Evolutionary conservation across 2,888 invertebrate genomes (phyloP).

Genomic region (Cacoxenus indagator): DNA sequence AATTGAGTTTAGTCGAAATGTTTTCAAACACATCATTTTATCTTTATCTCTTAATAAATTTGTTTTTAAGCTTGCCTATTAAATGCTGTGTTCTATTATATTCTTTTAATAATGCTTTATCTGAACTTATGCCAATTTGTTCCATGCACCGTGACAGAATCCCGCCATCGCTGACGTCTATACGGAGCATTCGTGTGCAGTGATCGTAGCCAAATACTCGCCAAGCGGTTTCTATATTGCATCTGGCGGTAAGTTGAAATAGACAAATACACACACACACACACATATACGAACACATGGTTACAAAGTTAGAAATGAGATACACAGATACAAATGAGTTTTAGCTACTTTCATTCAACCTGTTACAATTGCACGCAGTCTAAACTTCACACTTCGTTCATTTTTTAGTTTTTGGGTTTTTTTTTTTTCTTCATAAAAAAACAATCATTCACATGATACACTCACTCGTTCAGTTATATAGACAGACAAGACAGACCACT

Average conservation of each 20-base stretch:
- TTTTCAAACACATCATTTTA: conserved; percentile 1
- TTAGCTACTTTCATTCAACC: background rate
- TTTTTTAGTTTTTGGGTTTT: background rate
- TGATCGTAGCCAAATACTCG: conserved; percentile 97
- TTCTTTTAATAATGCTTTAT: conserved; percentile 16
- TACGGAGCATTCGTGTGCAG: conserved; percentile 95
- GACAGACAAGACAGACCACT: too few relatives aligned
- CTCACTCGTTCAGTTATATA: too few relatives aligned
- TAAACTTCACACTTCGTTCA: background rate
- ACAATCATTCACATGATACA: too few relatives aligned
- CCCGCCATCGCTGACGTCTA: conserved; percentile 95
- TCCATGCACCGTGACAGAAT: conserved; percentile 74
- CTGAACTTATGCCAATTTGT: conserved; percentile 11
- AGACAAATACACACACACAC: background rate
- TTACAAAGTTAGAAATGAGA: too few relatives aligned
- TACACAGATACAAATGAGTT: too few relatives aligned
- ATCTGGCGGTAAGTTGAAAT: conserved; percentile 85
- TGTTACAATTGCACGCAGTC: background rate
- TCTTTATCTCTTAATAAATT: too few relatives aligned
- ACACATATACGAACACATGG: background rate
- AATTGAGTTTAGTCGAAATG: background rate
- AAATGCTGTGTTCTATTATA: background rate
- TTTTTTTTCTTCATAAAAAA: background rate
- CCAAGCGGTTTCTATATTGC: conserved; percentile 99
- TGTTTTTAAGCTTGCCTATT: background rate